Evolutionary conservation across 2,797 vertebrate species (phyloP), one percentile per base, ranked within the genome.

Genomic region (Crossoptilon crossoptilon): DNA sequence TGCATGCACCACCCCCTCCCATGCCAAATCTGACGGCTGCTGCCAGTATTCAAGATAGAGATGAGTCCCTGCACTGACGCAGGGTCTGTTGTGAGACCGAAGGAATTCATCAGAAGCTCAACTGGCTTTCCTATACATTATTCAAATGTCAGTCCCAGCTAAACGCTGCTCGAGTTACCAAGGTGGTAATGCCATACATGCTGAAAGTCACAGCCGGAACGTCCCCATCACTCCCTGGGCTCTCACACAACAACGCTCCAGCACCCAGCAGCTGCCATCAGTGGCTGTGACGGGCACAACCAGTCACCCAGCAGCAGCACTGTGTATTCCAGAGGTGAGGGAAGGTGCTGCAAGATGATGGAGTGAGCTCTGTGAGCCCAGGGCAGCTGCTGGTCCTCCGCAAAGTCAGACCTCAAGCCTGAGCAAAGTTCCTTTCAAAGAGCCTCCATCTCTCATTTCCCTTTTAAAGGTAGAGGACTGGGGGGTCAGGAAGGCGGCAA

Each of bases 161-260:
- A 39, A 56, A 79, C 87, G 51, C 72, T 2, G 0, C 3, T 37
- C 0, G 0, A 66, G 46, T 70, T 70, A 56, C 72, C 62, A 6
- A 31, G 27, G 75, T 0, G 1, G 0, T 78, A 75, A 39, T 26
- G 53, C 84, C 0, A 0, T 3, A 26, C 19, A 1, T 0, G 31
- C 67, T 29, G 71, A 22, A 49, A n/a, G 46, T 55, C 60, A 27
- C 48, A 58, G 68, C 37, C 16, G 1, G 4, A n/a, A 37, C 1
- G 11, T 37, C 37, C 69, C 75, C 0, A 3, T 46, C 51, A 1
- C 16, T 14, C 33, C 66, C 55, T 56, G 31, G 53, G 24, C 49
- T 56, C 16, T 24, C 17, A 39, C 37, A 27, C 0, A 0, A 23
- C 71, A 35, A 24, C 43, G 56, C 24, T 33, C 29, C 79, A 69